Evolutionary conservation across 35 echinoderm and acorn worm genomes (phyloP).

Genomic region (Nesometra sesokonis): DNA sequence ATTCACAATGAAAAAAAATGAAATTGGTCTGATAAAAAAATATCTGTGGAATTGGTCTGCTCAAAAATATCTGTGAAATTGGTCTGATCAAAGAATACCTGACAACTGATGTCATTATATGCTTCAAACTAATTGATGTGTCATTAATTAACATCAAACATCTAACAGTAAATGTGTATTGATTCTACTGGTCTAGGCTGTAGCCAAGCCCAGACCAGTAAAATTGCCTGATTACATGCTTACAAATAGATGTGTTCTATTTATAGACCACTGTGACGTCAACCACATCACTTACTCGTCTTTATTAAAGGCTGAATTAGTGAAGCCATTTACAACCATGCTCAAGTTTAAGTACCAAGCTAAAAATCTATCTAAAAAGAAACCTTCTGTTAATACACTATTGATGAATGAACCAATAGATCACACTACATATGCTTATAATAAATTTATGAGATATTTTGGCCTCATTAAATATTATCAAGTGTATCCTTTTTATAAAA

Average conservation of each 20-base stretch:
- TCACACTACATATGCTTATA: too few relatives aligned
- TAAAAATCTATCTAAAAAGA: background rate
- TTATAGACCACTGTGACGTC: background rate
- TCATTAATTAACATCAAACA: background rate
- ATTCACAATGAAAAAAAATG: too few relatives aligned
- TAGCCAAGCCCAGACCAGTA: background rate
- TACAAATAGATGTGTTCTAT: background rate
- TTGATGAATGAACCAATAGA: too few relatives aligned
- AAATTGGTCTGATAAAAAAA: too few relatives aligned
- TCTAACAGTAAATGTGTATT: too few relatives aligned
- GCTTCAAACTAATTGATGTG: background rate
- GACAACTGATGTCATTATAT: too few relatives aligned
- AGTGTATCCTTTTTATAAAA: too few relatives aligned
- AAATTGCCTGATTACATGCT: background rate
- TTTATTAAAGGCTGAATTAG: background rate
- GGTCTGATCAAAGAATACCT: too few relatives aligned
- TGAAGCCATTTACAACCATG: background rate
- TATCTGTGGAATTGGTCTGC: too few relatives aligned
- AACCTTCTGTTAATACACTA: background rate
- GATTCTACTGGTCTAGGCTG: background rate
- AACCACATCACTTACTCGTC: background rate
- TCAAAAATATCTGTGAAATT: too few relatives aligned
- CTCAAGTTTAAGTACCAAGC: background rate
- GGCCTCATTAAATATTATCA: too few relatives aligned
- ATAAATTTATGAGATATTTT: too few relatives aligned